phyloP scores from a whole-genome alignment of 2,113 vertebrate genomes.

The Cebidichthys violaceus region DNA sequence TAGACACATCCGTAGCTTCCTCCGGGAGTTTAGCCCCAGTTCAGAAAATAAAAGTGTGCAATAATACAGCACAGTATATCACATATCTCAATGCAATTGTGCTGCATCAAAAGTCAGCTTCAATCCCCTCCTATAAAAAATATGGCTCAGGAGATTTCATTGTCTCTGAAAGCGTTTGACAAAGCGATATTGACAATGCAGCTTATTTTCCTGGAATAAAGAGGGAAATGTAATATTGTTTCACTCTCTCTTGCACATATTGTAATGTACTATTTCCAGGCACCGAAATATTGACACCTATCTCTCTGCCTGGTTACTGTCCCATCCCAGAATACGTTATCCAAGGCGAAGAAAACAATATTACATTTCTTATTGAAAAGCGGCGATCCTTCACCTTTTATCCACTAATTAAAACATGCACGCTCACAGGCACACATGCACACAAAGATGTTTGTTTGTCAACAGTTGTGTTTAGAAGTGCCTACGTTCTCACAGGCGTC shows the following conservation, averaged over 20 bases:
- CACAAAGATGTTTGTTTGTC: slow-evolving; percentile 6
- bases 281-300: slow-evolving; percentile 53
- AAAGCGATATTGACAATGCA: slow-evolving; percentile 69
- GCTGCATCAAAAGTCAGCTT: slow-evolving; percentile 58
- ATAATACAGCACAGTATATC: slow-evolving; percentile 58
- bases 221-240: slow-evolving; percentile 71
- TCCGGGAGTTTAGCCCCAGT: slow-evolving; percentile 27
- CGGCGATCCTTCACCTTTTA: slow-evolving; percentile 61
- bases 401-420: slow-evolving; percentile 39
- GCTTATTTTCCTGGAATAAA: slow-evolving; percentile 63
- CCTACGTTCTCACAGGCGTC: background rate
- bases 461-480: background rate
- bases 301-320: slow-evolving; percentile 53
- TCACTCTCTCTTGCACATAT: slow-evolving; percentile 44
- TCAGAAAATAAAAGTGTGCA: slow-evolving; percentile 25
- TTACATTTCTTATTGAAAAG: slow-evolving; percentile 68
- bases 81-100: slow-evolving; percentile 54
- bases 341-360: slow-evolving; percentile 58
- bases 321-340: slow-evolving; percentile 51
- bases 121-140: slow-evolving; percentile 42
- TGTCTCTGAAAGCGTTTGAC: slow-evolving; percentile 66
- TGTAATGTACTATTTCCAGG: slow-evolving; percentile 71
- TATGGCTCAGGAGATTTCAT: slow-evolving; percentile 61
- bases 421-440: background rate
- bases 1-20: slow-evolving; percentile 24